A percentile compares a stretch with the other conserved stretches of the same genome.
Evolutionary conservation across 2,113 vertebrate species (phyloP).

Genomic region (Fulica atra): DNA sequence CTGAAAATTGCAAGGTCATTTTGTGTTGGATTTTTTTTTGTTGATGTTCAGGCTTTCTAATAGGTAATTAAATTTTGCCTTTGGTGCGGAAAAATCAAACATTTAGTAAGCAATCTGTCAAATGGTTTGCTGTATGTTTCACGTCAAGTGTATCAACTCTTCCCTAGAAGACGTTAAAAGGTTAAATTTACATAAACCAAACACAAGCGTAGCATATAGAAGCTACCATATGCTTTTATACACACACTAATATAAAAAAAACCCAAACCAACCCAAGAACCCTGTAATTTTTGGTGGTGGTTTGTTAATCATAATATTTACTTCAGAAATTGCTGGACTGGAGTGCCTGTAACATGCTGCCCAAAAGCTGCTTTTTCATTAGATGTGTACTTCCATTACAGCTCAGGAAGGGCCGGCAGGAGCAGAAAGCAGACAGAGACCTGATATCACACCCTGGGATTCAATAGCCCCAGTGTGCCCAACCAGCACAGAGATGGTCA

Average conservation of each 20-base stretch:
- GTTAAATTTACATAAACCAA: not conserved
- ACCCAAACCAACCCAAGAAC: too few species aligned
- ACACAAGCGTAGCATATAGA: not conserved
- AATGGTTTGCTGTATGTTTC: not conserved
- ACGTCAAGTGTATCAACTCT: not conserved
- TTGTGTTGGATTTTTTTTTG: not conserved
- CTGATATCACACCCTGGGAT: not conserved
- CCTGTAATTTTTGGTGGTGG: not conserved
- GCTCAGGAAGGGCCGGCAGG: not conserved
- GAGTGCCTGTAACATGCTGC: not conserved
- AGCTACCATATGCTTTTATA: not conserved
- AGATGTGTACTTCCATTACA: not conserved
- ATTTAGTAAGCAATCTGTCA: not conserved
- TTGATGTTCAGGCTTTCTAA: not conserved
- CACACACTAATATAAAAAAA: not conserved
- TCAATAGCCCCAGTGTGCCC: too few species aligned
- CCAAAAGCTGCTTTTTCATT: rapidly evolving
- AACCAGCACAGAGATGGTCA: rapidly evolving
- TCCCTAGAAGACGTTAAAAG: not conserved
- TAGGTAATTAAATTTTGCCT: not conserved
- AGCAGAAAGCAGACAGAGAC: not conserved
- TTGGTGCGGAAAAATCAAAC: not conserved
- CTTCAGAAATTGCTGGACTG: not conserved
- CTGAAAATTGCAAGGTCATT: not conserved
- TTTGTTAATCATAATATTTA: not conserved